Base-by-base conservation (phyloP, 2,888 invertebrate species). In the Dasysyrphus albostriatus region DNA sequence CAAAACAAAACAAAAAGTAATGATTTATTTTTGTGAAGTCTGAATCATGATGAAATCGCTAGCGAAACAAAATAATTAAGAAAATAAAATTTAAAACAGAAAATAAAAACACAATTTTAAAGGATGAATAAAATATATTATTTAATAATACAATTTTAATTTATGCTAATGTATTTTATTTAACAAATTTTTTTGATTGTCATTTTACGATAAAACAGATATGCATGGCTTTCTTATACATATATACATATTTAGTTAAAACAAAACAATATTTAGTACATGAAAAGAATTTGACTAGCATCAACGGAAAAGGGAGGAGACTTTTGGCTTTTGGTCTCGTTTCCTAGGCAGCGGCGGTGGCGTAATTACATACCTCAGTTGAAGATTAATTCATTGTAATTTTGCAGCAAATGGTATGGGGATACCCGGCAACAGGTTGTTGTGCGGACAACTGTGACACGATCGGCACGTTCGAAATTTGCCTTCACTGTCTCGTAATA, bases 401-500 rank as follows among this genome's bases (percentile, higher is more conserved):
- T 98, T 88, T 96, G 95, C 56, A 99, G 94, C 81, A 99, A 94
- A 92, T 98, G 98, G 91, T 98, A 98, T 90, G 98, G 97, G 58
- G 98, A 98, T 10, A 99, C 98, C 87, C 97, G 94, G 92, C 98
- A 99, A 93, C 98, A 99, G 88, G 98, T 99, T 4, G 98, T 97
- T 3, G 99, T 98, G 78, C 99, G 94, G 0, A 99, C 99, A 10
- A 99, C 99, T 0, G 99, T 99, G 89, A 95, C 95, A 89, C 99
- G 95, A 93, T 99, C 99, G 0, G 99, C 99, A 90, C 99, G 95
- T 93, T 99, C 99, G 93, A 99, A 99, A 93, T 99, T 99, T 0
- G 99, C 99, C 93, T 99, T 98, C 44, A 99, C 99, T 89, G 99
- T 97, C 93, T 99, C 99, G 92, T 99, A 99, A 93, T 99, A 99